phyloP scores from a whole-genome alignment of 2,888 invertebrate species.

The Ormyrus pomaceus region DNA sequence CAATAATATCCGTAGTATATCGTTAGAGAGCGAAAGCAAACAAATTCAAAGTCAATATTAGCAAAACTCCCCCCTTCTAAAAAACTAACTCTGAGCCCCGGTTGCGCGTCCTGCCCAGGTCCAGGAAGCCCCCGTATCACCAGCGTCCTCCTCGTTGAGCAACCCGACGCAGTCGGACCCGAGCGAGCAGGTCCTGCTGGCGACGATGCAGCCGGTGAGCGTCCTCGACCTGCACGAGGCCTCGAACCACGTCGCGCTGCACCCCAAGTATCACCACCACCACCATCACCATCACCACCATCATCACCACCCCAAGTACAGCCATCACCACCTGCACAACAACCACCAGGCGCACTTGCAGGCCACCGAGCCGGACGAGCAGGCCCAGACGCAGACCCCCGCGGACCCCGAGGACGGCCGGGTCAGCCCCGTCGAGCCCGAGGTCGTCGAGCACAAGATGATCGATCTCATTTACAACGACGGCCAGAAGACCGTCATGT shows the following conservation, averaged over 20 bases:
- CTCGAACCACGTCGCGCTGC: constrained; percentile 79
- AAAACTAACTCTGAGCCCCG: not conserved
- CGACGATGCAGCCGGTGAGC: constrained; percentile 92
- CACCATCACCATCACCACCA: constrained; percentile 78
- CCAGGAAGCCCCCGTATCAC: constrained; percentile 72
- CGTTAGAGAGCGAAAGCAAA: no score
- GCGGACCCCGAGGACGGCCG: constrained; percentile 62
- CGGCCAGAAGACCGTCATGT: constrained; percentile 90
- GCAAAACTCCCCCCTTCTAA: no score
- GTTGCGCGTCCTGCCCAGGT: constrained; percentile 62
- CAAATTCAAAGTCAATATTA: no score
- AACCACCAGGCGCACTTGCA: constrained; percentile 76
- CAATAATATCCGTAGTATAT: no score
- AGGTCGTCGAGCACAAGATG: constrained; percentile 80
- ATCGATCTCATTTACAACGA: constrained; percentile 91
- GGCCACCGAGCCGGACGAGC: constrained; percentile 27
- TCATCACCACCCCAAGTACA: constrained; percentile 76
- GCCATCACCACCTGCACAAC: constrained; percentile 76
- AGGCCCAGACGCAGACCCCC: constrained; percentile 68
- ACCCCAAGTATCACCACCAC: constrained; percentile 79
- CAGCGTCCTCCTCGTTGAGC: constrained; percentile 73
- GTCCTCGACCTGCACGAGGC: constrained; percentile 85
- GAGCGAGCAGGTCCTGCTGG: constrained; percentile 78
- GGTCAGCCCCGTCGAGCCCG: constrained; percentile 73
- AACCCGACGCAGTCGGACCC: constrained; percentile 60